Base-by-base conservation (phyloP, 2,797 vertebrate genomes). In the Anguilla pacifica region DNA sequence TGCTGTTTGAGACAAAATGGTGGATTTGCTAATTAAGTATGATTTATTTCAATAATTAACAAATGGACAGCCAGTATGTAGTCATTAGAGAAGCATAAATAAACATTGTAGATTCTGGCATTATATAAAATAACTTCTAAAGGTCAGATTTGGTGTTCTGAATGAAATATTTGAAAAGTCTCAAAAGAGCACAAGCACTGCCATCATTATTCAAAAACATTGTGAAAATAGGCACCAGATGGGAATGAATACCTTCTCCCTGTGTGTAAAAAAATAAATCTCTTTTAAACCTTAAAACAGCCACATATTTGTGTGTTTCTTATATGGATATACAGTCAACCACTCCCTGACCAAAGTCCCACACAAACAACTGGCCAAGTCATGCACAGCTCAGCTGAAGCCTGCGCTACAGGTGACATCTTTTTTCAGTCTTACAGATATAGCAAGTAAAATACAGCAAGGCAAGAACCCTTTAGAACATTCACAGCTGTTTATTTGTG, bases 1-100 rank as follows among this genome's bases (percentile, higher is more conserved):
- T 49, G 46, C 43, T 82, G 46, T n/a, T 82, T 51, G 79, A 82
- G 46, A 82, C 22, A 7, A 82, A 82, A 49, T 82, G 79, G 51
- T n/a, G 11, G n/a, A 82, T 13, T 49, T 25, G 28, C 43, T n/a
- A 82, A 49, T 82, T 4, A 49, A 49, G 46, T 51, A 82, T 25
- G 43, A 51, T 35, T 51, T 10, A 35, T 74, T 74, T 81, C 46
- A 81, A 49, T 49, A 81, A 43, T 1, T 22, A n/a, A 0, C 2
- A 51, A 82, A 49, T 51, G 46, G 46, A 82, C 46, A 51, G 22
- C 25, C 19, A 82, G 10, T 25, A 49, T 46, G 22, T 82, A 51
- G 79, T 25, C 43, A 82, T 51, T 2, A 49, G 28, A n/a, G 77
- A 46, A n/a, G 64, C 7, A 79, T 79, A 10, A 39, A 25, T n/a